Evolutionary conservation across 2,113 vertebrate species (phyloP).

Genomic region (Ia io): DNA sequence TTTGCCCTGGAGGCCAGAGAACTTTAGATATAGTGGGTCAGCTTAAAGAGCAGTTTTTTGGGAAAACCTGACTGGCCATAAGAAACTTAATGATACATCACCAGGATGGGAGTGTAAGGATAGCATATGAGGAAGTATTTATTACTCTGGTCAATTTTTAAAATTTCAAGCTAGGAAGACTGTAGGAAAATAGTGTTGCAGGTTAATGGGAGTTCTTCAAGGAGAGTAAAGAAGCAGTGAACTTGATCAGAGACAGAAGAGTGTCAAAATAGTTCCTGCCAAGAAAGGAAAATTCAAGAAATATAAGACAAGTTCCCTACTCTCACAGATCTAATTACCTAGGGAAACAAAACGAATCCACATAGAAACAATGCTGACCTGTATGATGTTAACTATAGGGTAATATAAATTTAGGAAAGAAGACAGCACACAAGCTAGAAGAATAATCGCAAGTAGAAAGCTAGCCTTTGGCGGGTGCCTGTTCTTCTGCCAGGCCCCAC

Average conservation of each 20-base stretch:
- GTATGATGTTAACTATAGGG: neutral
- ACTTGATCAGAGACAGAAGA: neutral
- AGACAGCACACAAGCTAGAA: neutral
- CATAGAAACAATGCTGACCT: neutral
- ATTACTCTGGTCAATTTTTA: neutral
- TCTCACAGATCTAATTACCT: neutral
- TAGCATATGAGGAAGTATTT: neutral
- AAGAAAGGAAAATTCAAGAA: neutral
- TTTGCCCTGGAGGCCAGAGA: neutral
- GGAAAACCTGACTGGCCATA: neutral
- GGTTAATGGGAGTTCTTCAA: neutral
- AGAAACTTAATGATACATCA: neutral
- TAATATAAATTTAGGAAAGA: neutral
- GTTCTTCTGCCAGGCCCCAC: neutral
- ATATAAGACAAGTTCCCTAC: neutral
- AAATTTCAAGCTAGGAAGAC: neutral
- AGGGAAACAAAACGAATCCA: neutral
- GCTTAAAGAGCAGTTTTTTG: neutral
- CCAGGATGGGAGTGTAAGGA: neutral
- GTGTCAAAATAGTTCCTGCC: neutral
- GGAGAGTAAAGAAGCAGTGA: neutral
- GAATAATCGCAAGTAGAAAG: neutral
- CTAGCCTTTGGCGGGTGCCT: neutral
- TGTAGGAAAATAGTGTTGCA: neutral
- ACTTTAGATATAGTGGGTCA: neutral